Evolutionary conservation across 2,797 vertebrate genomes (phyloP).

Genomic region (Garrulus glandarius): DNA sequence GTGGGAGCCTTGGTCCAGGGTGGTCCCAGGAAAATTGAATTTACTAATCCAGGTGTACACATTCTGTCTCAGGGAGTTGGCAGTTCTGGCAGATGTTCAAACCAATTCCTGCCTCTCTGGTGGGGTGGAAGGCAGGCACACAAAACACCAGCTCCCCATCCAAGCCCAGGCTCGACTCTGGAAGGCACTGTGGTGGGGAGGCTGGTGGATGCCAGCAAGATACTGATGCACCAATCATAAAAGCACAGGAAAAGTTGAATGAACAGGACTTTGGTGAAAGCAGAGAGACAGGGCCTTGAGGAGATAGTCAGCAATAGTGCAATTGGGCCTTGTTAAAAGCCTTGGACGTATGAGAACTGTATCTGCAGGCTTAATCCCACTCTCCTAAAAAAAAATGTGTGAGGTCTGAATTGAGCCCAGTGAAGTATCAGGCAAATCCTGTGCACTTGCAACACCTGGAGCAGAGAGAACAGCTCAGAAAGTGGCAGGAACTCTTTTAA

Average conservation of each 20-base stretch:
- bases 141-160: not conserved
- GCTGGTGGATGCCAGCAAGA: not conserved
- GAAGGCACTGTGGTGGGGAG: not conserved
- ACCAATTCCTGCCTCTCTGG: not conserved
- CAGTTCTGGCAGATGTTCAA: not conserved
- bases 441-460: not conserved
- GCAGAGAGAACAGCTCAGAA: not conserved
- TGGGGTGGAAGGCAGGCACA: not conserved
- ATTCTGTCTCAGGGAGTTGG: not conserved
- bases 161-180: not conserved
- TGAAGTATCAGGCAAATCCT: not conserved
- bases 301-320: too few species aligned
- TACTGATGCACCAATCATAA: not conserved
- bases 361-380: not conserved
- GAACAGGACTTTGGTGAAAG: not conserved
- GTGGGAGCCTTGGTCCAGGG: not conserved
- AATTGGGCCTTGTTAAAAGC: not conserved
- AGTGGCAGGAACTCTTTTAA: not conserved
- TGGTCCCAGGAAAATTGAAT: not conserved
- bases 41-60: not conserved
- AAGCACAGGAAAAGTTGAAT: not conserved
- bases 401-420: not conserved
- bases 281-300: not conserved
- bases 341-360: not conserved
- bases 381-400: not conserved